Evolutionary conservation across 64 coral and sea anemone species (phyloP).

Genomic region (Stylophora pistillata): DNA sequence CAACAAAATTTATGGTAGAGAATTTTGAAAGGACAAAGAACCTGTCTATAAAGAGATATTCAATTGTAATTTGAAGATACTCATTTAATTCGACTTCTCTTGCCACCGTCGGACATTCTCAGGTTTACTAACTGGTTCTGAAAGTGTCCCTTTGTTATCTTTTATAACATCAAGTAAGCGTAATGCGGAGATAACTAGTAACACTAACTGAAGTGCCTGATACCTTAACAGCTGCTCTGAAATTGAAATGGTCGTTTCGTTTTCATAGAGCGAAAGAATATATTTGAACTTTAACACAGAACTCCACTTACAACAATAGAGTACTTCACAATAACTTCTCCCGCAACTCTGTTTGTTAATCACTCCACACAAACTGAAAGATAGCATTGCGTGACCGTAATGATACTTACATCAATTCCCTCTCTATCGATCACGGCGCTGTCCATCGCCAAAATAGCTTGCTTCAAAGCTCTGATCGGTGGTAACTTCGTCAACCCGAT

Average conservation of each 20-base stretch:
- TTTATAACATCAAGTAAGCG: no score
- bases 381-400: not conserved
- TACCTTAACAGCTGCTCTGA: not conserved
- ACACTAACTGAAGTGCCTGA: no score
- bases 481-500: constrained; percentile 94
- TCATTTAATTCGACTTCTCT: no score
- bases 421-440: constrained; percentile 90
- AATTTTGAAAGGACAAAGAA: no score
- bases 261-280: not conserved
- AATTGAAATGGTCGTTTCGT: not conserved
- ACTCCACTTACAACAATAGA: no score
- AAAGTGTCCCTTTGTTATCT: no score
- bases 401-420: constrained; percentile 81
- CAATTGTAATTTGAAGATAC: no score
- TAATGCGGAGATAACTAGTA: no score
- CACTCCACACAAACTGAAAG: not conserved
- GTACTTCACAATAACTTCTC: not conserved
- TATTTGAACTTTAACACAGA: not conserved
- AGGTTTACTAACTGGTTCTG: no score
- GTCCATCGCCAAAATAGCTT: constrained; percentile 86
- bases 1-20: no score
- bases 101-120: no score
- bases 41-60: no score
- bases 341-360: not conserved
- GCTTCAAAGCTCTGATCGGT: constrained; percentile 81